Conservation (phyloP, 2,113 vertebrate species). For the Mixornis gularis region DNA sequence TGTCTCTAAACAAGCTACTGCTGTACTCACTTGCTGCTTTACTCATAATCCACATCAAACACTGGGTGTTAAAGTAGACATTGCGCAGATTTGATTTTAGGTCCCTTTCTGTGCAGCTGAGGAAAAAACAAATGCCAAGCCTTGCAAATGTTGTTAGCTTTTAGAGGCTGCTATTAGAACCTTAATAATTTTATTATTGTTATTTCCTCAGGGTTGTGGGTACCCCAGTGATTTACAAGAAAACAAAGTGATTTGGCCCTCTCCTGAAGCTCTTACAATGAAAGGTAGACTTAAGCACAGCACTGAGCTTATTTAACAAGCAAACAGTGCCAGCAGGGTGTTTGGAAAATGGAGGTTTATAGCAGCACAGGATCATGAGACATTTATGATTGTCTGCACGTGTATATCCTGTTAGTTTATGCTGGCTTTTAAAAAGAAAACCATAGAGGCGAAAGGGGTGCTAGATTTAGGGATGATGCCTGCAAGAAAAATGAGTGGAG, state of each 20-base stretch:
- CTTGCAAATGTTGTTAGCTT: not conserved
- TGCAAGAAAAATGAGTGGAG: not conserved
- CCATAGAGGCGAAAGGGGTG: not conserved
- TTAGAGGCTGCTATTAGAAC: constrained; percentile 17
- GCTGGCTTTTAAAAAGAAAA: not conserved
- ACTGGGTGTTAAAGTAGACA: constrained; percentile 29
- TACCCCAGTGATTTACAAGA: constrained; percentile 14
- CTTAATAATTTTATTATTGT: constrained; percentile 50
- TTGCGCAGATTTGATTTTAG: constrained; percentile 35
- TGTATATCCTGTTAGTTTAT: not conserved
- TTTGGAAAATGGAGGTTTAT: constrained; percentile 42
- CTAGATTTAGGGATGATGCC: not conserved
- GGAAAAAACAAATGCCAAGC: constrained; percentile 39
- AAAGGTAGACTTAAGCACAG: constrained; percentile 51
- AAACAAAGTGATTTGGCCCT: constrained; percentile 27
- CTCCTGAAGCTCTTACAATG: constrained; percentile 9
- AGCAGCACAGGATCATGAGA: not conserved
- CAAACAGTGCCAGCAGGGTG: constrained; percentile 47
- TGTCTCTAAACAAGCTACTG: not conserved
- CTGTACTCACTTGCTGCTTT: constrained; percentile 21
- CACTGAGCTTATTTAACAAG: constrained; percentile 51
- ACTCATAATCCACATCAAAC: constrained; percentile 44
- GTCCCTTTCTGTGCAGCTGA: constrained; percentile 32
- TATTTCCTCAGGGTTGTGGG: not conserved
- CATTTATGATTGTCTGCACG: not conserved